A percentile compares a stretch with the other conserved stretches of the same genome.
Conservation (phyloP, 1,140 invertebrate genomes). For the Homalodisca vitripennis region DNA sequence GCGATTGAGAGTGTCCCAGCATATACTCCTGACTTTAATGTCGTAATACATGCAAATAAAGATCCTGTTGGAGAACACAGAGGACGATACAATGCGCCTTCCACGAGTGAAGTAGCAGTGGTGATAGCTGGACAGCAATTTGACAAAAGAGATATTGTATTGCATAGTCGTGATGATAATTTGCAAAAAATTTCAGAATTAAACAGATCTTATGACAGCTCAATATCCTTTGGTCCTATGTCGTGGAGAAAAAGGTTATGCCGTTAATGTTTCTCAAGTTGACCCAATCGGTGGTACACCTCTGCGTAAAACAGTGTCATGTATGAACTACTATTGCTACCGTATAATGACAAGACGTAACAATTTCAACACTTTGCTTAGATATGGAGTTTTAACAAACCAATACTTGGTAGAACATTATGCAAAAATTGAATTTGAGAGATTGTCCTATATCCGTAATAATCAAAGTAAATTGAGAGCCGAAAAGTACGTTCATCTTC, state of each 20-base stretch:
- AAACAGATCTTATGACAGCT: conserved; percentile 41
- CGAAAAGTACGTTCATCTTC: conserved; percentile 43
- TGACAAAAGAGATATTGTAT: conserved; percentile 42
- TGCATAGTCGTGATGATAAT: conserved; percentile 27
- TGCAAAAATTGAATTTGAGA: conserved; percentile 50
- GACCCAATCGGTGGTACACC: background rate
- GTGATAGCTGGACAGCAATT: conserved; percentile 41
- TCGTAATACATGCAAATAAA: conserved; percentile 42
- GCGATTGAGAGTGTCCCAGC: conserved; percentile 44
- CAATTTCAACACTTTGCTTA: conserved; percentile 35
- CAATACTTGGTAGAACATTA: conserved; percentile 50
- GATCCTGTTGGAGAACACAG: conserved; percentile 41
- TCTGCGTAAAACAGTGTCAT: conserved; percentile 40
- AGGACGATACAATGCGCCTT: conserved; percentile 41
- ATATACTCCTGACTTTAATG: conserved; percentile 32
- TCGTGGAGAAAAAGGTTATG: conserved; percentile 47
- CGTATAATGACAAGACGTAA: conserved; percentile 36
- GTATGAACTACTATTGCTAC: conserved; percentile 42
- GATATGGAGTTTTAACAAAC: conserved; percentile 43
- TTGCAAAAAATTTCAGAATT: conserved; percentile 48
- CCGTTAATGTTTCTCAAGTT: background rate
- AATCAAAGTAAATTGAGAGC: conserved; percentile 42
- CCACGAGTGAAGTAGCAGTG: conserved; percentile 39
- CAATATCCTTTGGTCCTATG: conserved; percentile 53
- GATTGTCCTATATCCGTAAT: conserved; percentile 45